These are phyloP conservation scores for Copsychus sechellarum DNA, from an alignment of 2,113 vertebrate genomes.

Conservation along the genomic window DNA sequence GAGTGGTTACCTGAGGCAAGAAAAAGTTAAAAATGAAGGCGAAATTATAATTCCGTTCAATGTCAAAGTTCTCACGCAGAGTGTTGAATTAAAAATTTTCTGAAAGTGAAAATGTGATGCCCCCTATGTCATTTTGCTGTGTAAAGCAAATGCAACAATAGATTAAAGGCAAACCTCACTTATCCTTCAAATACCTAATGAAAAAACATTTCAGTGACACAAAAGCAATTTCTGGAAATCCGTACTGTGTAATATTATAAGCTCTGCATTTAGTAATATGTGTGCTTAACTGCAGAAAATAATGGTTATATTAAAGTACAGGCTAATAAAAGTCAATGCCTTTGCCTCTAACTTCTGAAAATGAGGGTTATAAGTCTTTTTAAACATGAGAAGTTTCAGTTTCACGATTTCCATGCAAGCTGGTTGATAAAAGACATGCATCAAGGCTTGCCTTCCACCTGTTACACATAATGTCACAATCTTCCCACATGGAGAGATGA, in stretches of 20 bases:
- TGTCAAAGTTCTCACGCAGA: background rate
- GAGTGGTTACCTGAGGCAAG: background rate
- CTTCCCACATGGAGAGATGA: background rate
- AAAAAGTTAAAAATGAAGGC: background rate
- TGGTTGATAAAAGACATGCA: background rate
- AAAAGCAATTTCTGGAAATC: constrained; percentile 20
- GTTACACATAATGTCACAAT: background rate
- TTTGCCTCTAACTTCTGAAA: background rate
- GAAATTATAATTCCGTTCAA: background rate
- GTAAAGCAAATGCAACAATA: background rate
- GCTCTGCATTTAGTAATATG: background rate
- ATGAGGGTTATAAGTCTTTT: background rate
- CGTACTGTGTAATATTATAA: background rate
- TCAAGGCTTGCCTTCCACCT: background rate
- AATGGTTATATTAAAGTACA: background rate
- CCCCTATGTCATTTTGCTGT: background rate
- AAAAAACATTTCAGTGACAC: constrained; percentile 42
- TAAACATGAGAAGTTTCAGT: background rate
- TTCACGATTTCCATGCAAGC: background rate
- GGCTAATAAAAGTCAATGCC: background rate
- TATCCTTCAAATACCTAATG: constrained; percentile 8
- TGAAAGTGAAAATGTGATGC: background rate
- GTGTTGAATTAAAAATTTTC: background rate
- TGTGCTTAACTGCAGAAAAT: background rate
- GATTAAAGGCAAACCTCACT: background rate